phyloP scores from a whole-genome alignment of 2,797 vertebrate genomes.

The Rachycentron canadum region DNA sequence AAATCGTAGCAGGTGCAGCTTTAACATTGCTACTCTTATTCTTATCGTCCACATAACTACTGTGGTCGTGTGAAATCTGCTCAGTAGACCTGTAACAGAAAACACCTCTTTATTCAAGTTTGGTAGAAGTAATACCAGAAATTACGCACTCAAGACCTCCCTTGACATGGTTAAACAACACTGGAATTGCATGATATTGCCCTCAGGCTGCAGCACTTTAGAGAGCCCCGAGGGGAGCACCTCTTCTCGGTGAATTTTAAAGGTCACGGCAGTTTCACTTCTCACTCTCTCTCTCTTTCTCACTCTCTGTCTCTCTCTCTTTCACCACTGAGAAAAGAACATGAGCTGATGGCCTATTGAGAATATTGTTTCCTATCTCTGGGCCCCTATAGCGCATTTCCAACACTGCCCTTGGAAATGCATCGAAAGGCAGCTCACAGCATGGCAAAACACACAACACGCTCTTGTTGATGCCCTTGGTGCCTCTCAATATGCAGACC shows the following conservation, averaged over 20 bases:
- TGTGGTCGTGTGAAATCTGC: background rate
- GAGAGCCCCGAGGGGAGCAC: conserved; percentile 61
- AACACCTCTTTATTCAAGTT: conserved; percentile 50
- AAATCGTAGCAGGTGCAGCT: background rate
- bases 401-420: conserved; percentile 77
- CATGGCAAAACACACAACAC: conserved; percentile 78
- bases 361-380: conserved; percentile 79
- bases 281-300: conserved; percentile 39
- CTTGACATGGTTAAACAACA: conserved; percentile 67
- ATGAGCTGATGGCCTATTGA: conserved; percentile 78
- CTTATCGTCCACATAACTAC: background rate
- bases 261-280: conserved; percentile 76
- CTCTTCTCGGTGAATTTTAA: conserved; percentile 79
- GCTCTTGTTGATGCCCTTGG: conserved; percentile 77
- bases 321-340: conserved; percentile 70
- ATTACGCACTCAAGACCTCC: conserved; percentile 55
- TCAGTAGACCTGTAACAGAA: conserved; percentile 33
- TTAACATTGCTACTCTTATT: conserved; percentile 2
- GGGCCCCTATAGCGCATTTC: conserved; percentile 73
- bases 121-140: conserved; percentile 48
- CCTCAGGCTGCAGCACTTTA: conserved; percentile 60
- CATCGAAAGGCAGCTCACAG: conserved; percentile 77
- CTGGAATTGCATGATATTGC: conserved; percentile 63
- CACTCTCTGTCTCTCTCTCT: conserved; percentile 53
- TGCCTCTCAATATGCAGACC: conserved; percentile 77